These are phyloP conservation scores for Indicator indicator DNA, from an alignment of 2,113 vertebrate genomes.

Conservation along the genomic window DNA sequence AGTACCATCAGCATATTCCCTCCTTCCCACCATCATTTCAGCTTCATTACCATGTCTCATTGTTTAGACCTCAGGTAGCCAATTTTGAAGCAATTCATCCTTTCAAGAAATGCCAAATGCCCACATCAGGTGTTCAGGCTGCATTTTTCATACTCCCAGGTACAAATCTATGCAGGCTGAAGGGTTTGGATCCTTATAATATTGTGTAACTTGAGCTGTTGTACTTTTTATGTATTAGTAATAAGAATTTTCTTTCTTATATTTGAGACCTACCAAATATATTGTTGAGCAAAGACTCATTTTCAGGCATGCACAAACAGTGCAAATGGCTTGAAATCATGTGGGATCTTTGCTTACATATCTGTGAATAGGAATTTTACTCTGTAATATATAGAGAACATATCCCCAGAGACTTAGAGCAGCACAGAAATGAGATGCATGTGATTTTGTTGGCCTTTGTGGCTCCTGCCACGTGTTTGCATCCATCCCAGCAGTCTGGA, in stretches of 20 bases:
- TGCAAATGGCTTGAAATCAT: not conserved
- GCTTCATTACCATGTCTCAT: slow-evolving; percentile 44
- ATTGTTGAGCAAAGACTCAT: not conserved
- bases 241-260: not conserved
- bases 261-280: not conserved
- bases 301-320: not conserved
- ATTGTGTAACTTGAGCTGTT: not conserved
- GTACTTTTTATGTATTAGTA: not conserved
- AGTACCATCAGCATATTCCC: slow-evolving; percentile 39
- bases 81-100: slow-evolving; percentile 52
- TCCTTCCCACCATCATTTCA: slow-evolving; percentile 31
- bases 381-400: not conserved
- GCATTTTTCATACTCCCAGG: not conserved
- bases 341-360: not conserved
- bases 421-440: not conserved
- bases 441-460: not conserved
- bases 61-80: slow-evolving; percentile 63
- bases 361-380: not conserved
- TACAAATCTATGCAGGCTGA: not conserved
- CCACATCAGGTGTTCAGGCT: not conserved
- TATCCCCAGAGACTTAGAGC: not conserved
- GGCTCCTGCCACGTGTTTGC: fast-evolving
- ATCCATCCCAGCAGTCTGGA: not conserved
- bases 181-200: not conserved
- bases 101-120: not conserved